Evolutionary conservation across 2,113 vertebrate species (phyloP).

Genomic region (Acrocephalus arundinaceus): DNA sequence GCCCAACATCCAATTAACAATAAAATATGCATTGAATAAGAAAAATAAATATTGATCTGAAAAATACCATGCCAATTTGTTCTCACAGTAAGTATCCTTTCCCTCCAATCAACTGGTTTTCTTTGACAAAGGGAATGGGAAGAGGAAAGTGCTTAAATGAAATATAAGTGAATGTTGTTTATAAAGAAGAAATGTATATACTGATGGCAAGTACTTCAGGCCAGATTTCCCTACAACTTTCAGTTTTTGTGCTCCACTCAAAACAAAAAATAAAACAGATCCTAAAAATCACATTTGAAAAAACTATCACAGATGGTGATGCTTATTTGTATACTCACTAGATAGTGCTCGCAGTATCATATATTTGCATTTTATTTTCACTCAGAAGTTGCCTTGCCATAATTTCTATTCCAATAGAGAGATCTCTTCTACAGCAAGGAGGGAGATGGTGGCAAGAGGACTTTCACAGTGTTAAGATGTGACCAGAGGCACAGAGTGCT

Average conservation of each 20-base stretch:
- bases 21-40: background rate
- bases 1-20: background rate
- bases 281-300: conserved; percentile 44
- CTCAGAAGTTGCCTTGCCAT: background rate
- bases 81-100: background rate
- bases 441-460: background rate
- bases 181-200: background rate
- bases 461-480: background rate
- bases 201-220: background rate
- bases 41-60: conserved; percentile 43
- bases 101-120: background rate
- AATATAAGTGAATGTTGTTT: background rate
- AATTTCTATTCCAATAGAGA: background rate
- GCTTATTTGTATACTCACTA: conserved; percentile 57
- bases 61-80: background rate
- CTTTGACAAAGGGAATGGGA: background rate
- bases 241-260: conserved; percentile 18
- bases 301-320: conserved; percentile 51
- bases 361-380: conserved; percentile 64
- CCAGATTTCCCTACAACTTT: conserved; percentile 31
- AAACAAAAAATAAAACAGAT: conserved; percentile 49
- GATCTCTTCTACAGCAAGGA: background rate
- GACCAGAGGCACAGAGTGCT: fast-evolving
- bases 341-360: conserved; percentile 30
- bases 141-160: background rate